Evolutionary conservation across 2,113 vertebrate genomes (phyloP).

Genomic region (Dermatemys mawii): DNA sequence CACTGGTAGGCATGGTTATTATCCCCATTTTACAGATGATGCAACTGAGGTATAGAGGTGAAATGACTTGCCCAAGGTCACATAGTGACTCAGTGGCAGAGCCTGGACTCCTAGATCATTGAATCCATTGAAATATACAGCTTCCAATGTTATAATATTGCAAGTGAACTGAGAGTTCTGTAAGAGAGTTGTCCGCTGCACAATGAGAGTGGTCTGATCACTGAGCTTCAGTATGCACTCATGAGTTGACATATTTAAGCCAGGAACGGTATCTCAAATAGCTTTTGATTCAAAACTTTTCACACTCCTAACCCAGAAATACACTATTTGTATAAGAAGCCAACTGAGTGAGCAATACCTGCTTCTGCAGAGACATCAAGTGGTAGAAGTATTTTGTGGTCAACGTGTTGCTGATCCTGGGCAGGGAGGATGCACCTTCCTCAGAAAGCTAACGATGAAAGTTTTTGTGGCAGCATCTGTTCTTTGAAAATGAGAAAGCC

Average conservation of each 20-base stretch:
- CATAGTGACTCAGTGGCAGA: background rate
- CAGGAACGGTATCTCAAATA: background rate
- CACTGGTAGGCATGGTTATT: background rate
- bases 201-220: accelerated
- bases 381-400: background rate
- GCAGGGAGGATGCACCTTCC: constrained; percentile 46
- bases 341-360: constrained; percentile 8
- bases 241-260: accelerated
- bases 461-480: constrained; percentile 64
- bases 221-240: accelerated
- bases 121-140: background rate
- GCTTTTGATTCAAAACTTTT: background rate
- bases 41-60: background rate
- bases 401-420: constrained; percentile 41
- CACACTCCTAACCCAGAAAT: accelerated
- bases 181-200: background rate
- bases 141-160: accelerated
- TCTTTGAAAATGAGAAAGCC: constrained; percentile 75
- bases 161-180: accelerated
- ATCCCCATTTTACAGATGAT: background rate
- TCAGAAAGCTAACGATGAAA: constrained; percentile 55
- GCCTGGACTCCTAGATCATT: background rate
- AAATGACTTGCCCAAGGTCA: background rate
- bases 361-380: constrained; percentile 29
- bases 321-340: background rate